Evolutionary conservation across 2,888 invertebrate genomes (phyloP), one percentile per base, ranked within the genome.

Genomic region (Esperia sulphurella): DNA sequence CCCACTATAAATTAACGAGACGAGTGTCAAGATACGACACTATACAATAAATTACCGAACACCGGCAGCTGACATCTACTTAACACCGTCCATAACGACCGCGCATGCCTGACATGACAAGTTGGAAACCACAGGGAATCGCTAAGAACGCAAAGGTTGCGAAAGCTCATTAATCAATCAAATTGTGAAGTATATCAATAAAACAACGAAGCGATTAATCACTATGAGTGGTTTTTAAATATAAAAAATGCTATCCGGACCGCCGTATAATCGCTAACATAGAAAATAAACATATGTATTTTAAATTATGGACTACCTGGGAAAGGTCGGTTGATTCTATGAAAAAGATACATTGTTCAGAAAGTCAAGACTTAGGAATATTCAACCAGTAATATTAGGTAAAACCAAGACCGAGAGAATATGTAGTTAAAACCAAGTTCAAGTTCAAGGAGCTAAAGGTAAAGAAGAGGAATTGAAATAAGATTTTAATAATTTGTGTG

Each of bases 131-230:
- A 44, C 21, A 38, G 46, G 51, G 42, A 47, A 46, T 43, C 44
- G 21, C 41, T 44, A 49, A 53, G 48, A 53, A 51, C 47, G 48
- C 21, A 21, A 21, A 21, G 46, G 57, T 55, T 37, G 55, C 54
- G 33, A 53, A 58, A 49, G 52, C 49, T 52, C 56, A 74, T 74
- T 67, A 65, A 75, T 75, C 72, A 72, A 53, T 59, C 57, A 58
- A 65, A 56, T 51, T 56, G 51, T 54, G 60, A 65, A 59, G 41
- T 54, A 60, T 61, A 56, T 53, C 46, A 58, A 61, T 53, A 54
- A 49, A 61, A 62, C 60, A 49, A 60, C 49, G 46, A 54, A 58
- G 53, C 54, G 54, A 70, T 71, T 59, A 62, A 68, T 71, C 63
- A 58, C 61, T 28, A 42, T 41, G 33, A 51, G 45, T 51, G 42